Evolutionary conservation across 2,113 vertebrate species (phyloP), one percentile per base, ranked within the genome.

Genomic region (Myiopsitta monachus): DNA sequence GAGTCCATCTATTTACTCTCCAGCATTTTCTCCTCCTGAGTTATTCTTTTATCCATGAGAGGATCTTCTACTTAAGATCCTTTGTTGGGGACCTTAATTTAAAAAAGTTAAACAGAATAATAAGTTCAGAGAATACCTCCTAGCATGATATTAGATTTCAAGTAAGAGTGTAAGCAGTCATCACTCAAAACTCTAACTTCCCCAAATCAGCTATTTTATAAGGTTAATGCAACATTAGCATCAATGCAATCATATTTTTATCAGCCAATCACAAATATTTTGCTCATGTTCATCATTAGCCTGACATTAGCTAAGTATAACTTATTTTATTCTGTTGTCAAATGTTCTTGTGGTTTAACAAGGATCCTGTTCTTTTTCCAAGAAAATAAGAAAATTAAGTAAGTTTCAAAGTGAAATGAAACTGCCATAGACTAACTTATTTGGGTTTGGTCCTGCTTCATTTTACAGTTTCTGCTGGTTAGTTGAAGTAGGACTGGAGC

Each of bases 191-290:
- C 68, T 78, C 86, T 88, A 70, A 87, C 55, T 92, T 95, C 51
- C 31, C 27, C 15, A 92, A 84, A 95, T 96, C 92, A 87, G 61
- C 66, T 78, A 44, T 95, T 96, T 97, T 91, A 94, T 97, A 97
- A 97, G 95, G 94, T 96, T 95, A 95, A 97, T 95, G 66, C 51
- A 68, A 61, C 36, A 83, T 95, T 89, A 97, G 61, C 92, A 91
- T 95, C 92, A 78, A 52, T 61, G 18, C 55, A 75, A 82, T 95
- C 64, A 75, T 90, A 66, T 87, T 92, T 96, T 94, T 97, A 92
- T 89, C 43, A 91, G 47, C 55, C 81, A 95, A 52, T 97, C 81
- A 84, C 61, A 95, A 95, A 92, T 94, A 78, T 88, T 94, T 95
- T 78, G 26, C 36, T 84, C 64, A 33, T 49, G 57, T 82, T 94